These are phyloP conservation scores for Perca fluviatilis DNA, from an alignment of 2,113 vertebrate species.

Conservation along the genomic window DNA sequence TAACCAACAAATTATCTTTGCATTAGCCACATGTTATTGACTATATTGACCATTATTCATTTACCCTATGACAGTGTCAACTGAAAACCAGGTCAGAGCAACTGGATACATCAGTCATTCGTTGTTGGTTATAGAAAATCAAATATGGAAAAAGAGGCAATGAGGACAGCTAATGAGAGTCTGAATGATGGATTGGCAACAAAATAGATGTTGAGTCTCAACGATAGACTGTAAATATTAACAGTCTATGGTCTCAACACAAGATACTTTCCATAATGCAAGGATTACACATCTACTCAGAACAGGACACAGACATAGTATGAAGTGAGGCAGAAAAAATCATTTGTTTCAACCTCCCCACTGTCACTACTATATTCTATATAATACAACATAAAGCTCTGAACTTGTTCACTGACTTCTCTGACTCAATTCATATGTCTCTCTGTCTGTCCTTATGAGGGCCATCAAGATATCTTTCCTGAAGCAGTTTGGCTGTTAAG, in stretches of 20 bases:
- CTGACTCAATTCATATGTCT: not conserved
- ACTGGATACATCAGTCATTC: not conserved
- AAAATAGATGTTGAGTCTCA: not conserved
- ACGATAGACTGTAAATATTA: too few species aligned
- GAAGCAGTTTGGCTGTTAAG: slow-evolving; percentile 5
- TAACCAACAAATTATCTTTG: not conserved
- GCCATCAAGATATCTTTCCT: not conserved
- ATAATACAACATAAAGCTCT: not conserved
- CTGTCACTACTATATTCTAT: not conserved
- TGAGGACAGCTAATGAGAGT: not conserved
- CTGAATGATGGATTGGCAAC: not conserved
- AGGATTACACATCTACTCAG: slow-evolving; percentile 3
- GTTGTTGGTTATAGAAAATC: not conserved
- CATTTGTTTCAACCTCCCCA: not conserved
- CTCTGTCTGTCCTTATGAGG: not conserved
- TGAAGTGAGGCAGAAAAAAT: not conserved
- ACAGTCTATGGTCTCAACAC: too few species aligned
- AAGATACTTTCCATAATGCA: not conserved
- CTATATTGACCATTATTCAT: not conserved
- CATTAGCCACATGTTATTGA: not conserved
- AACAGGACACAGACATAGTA: not conserved
- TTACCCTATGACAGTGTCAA: not conserved
- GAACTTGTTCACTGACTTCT: not conserved
- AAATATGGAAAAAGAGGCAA: not conserved
- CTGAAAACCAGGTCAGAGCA: not conserved